Evolutionary conservation across 2,113 vertebrate species (phyloP).

Genomic region (Hypocryptadius cinnamomeus): DNA sequence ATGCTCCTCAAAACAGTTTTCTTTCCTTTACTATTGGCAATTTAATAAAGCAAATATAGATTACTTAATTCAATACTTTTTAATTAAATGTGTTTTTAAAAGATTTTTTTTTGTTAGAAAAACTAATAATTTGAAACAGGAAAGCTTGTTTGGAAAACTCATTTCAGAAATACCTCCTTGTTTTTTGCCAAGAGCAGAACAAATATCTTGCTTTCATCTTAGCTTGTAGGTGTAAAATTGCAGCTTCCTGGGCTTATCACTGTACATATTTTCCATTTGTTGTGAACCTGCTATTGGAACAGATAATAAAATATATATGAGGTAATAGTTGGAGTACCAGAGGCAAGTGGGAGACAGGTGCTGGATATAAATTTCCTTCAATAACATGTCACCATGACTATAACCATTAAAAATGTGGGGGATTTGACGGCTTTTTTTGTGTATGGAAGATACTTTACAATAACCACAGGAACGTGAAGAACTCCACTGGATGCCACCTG

Average conservation of each 20-base stretch:
- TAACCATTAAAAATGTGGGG: neutral
- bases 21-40: neutral
- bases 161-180: neutral
- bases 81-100: neutral
- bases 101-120: neutral
- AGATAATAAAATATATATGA: neutral
- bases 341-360: neutral
- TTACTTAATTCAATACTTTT: neutral
- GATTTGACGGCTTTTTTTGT: neutral
- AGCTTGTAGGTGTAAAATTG: neutral
- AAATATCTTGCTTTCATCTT: neutral
- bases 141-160: neutral
- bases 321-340: neutral
- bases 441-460: neutral
- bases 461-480: rapidly evolving
- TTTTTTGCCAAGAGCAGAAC: neutral
- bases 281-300: neutral
- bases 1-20: neutral
- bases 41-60: neutral
- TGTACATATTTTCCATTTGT: neutral
- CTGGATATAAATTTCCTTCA: neutral
- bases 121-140: neutral
- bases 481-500: neutral
- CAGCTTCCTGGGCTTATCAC: neutral
- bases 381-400: neutral